Conservation (phyloP, 2,113 vertebrate species). For the Takifugu flavidus region DNA sequence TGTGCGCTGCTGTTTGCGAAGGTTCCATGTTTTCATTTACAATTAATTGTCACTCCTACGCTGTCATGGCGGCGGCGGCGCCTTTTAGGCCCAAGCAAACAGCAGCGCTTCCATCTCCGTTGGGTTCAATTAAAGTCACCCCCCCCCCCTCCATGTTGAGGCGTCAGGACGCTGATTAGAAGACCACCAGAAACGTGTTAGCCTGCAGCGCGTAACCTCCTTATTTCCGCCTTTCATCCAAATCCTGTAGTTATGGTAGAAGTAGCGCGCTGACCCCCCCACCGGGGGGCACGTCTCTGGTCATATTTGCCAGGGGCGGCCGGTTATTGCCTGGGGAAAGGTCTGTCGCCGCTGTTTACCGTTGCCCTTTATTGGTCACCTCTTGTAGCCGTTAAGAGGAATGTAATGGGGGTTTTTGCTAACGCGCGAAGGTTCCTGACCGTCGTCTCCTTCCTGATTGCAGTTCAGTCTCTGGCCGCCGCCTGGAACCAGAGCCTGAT, state of each 20-base stretch:
- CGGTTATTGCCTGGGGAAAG: slow-evolving; percentile 46
- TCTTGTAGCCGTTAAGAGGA: slow-evolving; percentile 37
- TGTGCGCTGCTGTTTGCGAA: too few relatives aligned
- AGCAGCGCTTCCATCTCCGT: not conserved
- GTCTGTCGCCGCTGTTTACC: slow-evolving; percentile 60
- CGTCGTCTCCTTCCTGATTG: slow-evolving; percentile 34
- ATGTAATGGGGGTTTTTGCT: slow-evolving; percentile 44
- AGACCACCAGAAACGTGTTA: slow-evolving; percentile 7
- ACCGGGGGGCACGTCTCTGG: slow-evolving; percentile 39
- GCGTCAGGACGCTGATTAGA: slow-evolving; percentile 3
- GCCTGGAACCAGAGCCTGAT: slow-evolving; percentile 62
- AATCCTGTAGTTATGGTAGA: slow-evolving; percentile 42
- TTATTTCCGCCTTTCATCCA: slow-evolving; percentile 31
- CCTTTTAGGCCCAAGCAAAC: too few relatives aligned
- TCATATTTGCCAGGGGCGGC: slow-evolving; percentile 43
- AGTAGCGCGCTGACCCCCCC: slow-evolving; percentile 35
- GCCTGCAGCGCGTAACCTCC: not conserved
- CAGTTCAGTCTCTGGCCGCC: slow-evolving; percentile 58
- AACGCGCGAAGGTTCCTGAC: slow-evolving; percentile 29
- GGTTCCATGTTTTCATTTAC: too few relatives aligned
- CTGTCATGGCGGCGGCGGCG: too few relatives aligned
- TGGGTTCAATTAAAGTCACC: not conserved
- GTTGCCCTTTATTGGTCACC: slow-evolving; percentile 39
- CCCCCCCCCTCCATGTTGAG: not conserved
- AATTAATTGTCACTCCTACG: too few relatives aligned